A percentile compares a stretch with the other conserved stretches of the same genome.
phyloP scores from a whole-genome alignment of 2,113 vertebrate genomes.

The Xiphophorus couchianus region DNA sequence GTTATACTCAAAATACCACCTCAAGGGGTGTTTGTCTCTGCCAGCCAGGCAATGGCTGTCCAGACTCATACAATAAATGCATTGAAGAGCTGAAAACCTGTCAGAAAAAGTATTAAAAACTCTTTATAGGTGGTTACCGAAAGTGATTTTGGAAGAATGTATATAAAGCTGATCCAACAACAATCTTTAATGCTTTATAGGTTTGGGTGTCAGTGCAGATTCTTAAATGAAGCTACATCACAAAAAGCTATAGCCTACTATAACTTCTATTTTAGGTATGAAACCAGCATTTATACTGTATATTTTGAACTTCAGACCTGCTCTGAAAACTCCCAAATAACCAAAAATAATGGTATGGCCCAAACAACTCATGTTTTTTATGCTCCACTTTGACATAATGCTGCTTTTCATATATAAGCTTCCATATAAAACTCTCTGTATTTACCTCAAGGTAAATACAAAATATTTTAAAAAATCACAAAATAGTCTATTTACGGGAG shows the following conservation, averaged over 20 bases:
- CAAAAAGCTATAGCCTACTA: background rate
- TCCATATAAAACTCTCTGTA: too few species aligned
- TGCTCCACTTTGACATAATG: too few species aligned
- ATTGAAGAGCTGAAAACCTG: background rate
- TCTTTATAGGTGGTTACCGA: background rate
- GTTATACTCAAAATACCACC: conserved; percentile 8
- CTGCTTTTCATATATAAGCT: too few species aligned
- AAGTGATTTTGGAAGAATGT: background rate
- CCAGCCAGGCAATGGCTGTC: background rate
- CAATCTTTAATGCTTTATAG: background rate
- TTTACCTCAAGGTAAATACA: too few species aligned
- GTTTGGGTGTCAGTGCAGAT: too few species aligned
- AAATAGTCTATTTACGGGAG: too few species aligned
- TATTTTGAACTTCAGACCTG: too few species aligned
- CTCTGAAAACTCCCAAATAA: too few species aligned
- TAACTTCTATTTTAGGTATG: background rate
- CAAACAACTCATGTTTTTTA: too few species aligned
- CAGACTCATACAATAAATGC: background rate
- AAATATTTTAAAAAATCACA: too few species aligned
- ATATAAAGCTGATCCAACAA: background rate
- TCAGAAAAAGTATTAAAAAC: background rate
- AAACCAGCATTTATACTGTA: background rate
- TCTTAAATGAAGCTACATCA: background rate
- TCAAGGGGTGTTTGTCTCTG: background rate
- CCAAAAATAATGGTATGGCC: background rate